Base-by-base conservation (phyloP, 2,888 invertebrate species). In the Clepsis dumicolana region DNA sequence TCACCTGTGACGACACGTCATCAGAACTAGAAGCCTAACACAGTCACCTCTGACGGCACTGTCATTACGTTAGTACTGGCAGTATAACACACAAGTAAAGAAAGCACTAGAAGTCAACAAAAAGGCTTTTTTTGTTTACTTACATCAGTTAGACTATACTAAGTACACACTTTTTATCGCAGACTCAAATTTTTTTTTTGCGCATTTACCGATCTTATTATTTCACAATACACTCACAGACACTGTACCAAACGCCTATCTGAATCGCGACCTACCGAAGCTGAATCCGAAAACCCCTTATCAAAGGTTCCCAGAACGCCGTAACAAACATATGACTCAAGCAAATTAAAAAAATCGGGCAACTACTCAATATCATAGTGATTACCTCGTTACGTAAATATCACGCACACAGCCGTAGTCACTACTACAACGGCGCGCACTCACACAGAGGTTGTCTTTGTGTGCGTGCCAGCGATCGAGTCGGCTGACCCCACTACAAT, bases 331-430 rank as follows among this genome's bases (percentile, higher is more conserved):
- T 80, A 90, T 93, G 93, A 93, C 87, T 92, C 93, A 93, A 92
- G 87, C 76, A 79, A 74, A 80, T 84, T 87, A 86, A 91, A 92
- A 48, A 93, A 90, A 89, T 86, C 83, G 84, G 87, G 86, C 86
- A 87, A 86, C 91, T 91, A 91, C 80, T 91, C 90, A 91, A 91
- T 87, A 89, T 78, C 80, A 77, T 80, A 86, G 80, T 87, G 88
- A 91, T 92, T 91, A 92, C 88, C 89, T 79, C 80, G 89, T 93
- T 93, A 93, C 93, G 92, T 93, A 93, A 93, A 91, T 83, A 84
- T 52, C 71, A 77, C 79, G 72, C 80, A 79, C 80, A 77, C 75
- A 57, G 14, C 12, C 32, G 21, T 35, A 61, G 75, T 65, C 57
- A 74, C 73, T 72, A 75, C 76, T 59, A 64, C 64, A 64, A 8